Evolutionary conservation across 2,797 vertebrate genomes (phyloP).

Genomic region (Geotria australis): DNA sequence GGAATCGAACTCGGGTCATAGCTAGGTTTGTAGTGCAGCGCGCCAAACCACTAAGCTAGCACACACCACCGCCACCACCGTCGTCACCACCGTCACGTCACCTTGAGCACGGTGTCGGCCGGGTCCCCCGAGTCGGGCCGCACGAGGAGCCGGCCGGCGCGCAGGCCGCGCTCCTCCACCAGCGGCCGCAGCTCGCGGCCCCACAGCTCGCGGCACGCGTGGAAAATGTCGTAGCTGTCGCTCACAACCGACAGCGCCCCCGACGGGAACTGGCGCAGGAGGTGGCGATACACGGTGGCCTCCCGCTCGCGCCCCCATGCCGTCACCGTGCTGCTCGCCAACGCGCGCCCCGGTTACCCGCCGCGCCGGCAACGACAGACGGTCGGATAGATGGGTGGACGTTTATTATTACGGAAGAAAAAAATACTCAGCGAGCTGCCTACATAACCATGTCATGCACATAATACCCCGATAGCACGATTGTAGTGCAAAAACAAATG

Average conservation of each 20-base stretch:
- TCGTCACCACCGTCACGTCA: slow-evolving; percentile 5
- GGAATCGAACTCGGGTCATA: too few species aligned
- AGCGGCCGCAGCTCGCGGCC: slow-evolving; percentile 23
- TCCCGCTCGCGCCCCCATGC: slow-evolving; percentile 21
- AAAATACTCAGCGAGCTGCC: too few species aligned
- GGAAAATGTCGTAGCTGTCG: slow-evolving; percentile 36
- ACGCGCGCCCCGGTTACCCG: background rate
- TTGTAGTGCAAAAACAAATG: too few species aligned
- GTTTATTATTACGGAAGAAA: background rate
- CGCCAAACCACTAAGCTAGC: too few species aligned
- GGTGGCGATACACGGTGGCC: slow-evolving; percentile 19
- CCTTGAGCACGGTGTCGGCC: slow-evolving; percentile 21
- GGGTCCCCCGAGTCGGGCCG: slow-evolving; percentile 27
- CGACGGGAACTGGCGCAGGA: slow-evolving; percentile 19
- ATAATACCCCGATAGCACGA: too few species aligned
- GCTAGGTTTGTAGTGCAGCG: too few species aligned
- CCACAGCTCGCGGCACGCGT: slow-evolving; percentile 30
- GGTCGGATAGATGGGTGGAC: background rate
- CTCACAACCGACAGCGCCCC: slow-evolving; percentile 24
- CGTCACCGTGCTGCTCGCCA: slow-evolving; percentile 17
- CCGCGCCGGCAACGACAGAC: background rate
- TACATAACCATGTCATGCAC: too few species aligned
- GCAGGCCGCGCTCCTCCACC: slow-evolving; percentile 21
- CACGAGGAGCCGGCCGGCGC: slow-evolving; percentile 27
- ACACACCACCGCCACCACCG: too few species aligned